Evolutionary conservation across 2,888 invertebrate genomes (phyloP).

Genomic region (Synanthedon myopaeformis): DNA sequence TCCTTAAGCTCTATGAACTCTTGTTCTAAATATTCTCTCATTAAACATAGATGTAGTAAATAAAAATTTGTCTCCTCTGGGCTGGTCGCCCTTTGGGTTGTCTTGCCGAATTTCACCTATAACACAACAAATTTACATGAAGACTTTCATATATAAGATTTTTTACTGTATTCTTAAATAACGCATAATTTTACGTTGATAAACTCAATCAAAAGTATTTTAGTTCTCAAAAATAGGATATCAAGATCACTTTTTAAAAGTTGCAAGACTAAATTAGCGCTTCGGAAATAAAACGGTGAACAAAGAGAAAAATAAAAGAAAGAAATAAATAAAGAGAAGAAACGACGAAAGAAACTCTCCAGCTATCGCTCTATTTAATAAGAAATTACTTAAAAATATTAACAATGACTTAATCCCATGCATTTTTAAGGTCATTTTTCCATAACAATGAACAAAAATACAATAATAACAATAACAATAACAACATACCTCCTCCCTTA

Average conservation of each 20-base stretch:
- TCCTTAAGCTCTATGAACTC: conserved; percentile 84
- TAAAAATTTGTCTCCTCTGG: conserved; percentile 94
- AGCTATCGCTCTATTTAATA: too few species aligned
- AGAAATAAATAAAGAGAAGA: too few species aligned
- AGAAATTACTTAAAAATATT: too few species aligned
- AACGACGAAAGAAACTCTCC: too few species aligned
- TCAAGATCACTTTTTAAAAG: too few species aligned
- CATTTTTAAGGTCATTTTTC: too few species aligned
- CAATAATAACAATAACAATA: not conserved
- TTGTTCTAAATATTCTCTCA: conserved; percentile 92
- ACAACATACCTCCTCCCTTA: conserved; percentile 86
- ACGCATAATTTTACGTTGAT: not conserved
- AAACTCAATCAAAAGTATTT: not conserved
- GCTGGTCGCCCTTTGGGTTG: conserved; percentile 75
- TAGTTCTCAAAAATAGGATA: too few species aligned
- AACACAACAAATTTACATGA: conserved; percentile 10
- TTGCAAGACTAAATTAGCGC: too few species aligned
- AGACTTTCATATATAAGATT: not conserved
- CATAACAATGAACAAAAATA: too few species aligned
- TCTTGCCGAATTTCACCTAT: conserved; percentile 81
- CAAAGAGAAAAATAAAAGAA: too few species aligned
- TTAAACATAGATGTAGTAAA: conserved; percentile 89
- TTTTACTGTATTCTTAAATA: conserved; percentile 12
- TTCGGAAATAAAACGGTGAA: too few species aligned
- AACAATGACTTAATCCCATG: too few species aligned